Evolutionary conservation across 2,888 invertebrate species (phyloP).

Genomic region (Aproaerema taeniolella): DNA sequence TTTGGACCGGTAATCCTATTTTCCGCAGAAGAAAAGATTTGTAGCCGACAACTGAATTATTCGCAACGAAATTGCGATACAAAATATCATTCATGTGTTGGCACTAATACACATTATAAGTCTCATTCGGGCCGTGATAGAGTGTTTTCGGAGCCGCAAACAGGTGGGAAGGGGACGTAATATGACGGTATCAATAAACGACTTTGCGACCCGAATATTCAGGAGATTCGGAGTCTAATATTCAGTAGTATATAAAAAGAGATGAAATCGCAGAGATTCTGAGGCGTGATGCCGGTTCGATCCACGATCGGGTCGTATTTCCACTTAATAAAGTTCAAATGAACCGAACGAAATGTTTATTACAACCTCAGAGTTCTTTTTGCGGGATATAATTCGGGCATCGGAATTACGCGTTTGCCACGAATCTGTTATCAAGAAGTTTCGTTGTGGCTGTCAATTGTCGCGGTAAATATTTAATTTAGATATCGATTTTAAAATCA

Average conservation of each 20-base stretch:
- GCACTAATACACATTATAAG: not conserved
- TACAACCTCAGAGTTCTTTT: slow-evolving; percentile 33
- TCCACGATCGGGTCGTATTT: slow-evolving; percentile 42
- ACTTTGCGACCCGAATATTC: not conserved
- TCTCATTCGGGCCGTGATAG: slow-evolving; percentile 7
- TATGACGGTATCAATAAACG: slow-evolving; percentile 1
- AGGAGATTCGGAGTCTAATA: slow-evolving; percentile 1
- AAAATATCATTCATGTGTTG: slow-evolving; percentile 18
- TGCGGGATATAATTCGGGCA: slow-evolving; percentile 29
- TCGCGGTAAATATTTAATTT: not conserved
- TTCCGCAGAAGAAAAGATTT: slow-evolving; percentile 31
- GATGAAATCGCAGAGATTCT: slow-evolving; percentile 25
- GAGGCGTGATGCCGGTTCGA: slow-evolving; percentile 27
- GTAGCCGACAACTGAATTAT: slow-evolving; percentile 25
- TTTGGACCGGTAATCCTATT: slow-evolving; percentile 35
- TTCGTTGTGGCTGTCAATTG: slow-evolving; percentile 6
- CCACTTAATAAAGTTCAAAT: slow-evolving; percentile 63
- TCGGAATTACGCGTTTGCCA: slow-evolving; percentile 27
- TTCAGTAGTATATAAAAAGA: slow-evolving; percentile 25
- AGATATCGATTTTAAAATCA: not conserved
- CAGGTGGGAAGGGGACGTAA: slow-evolving; percentile 7
- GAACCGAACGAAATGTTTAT: slow-evolving; percentile 53
- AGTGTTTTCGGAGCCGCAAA: slow-evolving; percentile 5
- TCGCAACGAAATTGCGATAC: slow-evolving; percentile 20
- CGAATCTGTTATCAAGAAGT: slow-evolving; percentile 9